Conservation (phyloP, 2,888 invertebrate genomes). For the Pristionchus mayeri region DNA sequence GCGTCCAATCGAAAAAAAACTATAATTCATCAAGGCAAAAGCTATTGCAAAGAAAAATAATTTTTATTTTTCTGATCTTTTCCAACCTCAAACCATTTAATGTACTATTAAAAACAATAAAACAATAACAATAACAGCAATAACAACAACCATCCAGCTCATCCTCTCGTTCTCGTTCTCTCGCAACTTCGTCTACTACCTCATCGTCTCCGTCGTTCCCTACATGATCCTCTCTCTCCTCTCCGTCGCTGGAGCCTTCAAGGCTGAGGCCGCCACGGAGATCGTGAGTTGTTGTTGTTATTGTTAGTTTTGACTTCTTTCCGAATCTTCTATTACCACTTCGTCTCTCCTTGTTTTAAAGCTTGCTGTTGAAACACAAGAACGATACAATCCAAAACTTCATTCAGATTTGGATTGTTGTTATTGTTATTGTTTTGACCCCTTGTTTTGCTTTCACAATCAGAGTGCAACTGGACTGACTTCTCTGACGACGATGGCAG, state of each 20-base stretch:
- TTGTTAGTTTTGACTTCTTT: not conserved
- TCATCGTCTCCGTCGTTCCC: constrained; percentile 22
- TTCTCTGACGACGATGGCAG: not conserved
- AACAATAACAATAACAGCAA: not conserved
- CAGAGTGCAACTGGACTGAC: not conserved
- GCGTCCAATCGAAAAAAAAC: too few relatives aligned
- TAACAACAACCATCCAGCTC: not conserved
- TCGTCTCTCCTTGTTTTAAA: too few relatives aligned
- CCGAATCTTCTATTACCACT: too few relatives aligned
- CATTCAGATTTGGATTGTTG: too few relatives aligned
- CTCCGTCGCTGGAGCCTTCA: not conserved
- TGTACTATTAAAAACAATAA: not conserved
- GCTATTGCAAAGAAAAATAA: too few relatives aligned
- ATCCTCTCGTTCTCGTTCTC: constrained; percentile 6
- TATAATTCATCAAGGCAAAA: too few relatives aligned
- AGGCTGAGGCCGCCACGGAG: not conserved
- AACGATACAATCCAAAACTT: too few relatives aligned
- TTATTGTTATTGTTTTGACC: not conserved
- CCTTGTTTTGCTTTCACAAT: too few relatives aligned
- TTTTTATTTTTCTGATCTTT: not conserved
- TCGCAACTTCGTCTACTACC: constrained; percentile 15
- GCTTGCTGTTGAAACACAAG: too few relatives aligned
- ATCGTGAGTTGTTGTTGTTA: not conserved
- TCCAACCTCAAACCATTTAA: not conserved
- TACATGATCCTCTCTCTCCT: constrained; percentile 23